Conservation (phyloP, 2,888 invertebrate species). For the Nasonovia ribisnigri region DNA sequence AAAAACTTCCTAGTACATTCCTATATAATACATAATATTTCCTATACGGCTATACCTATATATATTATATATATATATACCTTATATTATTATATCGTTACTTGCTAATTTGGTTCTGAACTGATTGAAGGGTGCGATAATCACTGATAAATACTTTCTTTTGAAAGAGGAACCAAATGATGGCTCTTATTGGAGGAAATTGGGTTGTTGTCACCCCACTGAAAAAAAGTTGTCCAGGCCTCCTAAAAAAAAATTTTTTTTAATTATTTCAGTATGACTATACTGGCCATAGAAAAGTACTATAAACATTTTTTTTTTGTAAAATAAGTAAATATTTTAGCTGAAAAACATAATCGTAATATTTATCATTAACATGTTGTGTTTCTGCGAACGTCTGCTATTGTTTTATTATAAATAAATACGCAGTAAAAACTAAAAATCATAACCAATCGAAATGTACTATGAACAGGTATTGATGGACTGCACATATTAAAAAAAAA, state of each 20-base stretch:
- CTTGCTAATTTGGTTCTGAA: background rate
- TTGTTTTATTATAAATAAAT: background rate
- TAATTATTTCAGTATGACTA: background rate
- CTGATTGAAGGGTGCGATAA: background rate
- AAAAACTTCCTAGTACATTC: background rate
- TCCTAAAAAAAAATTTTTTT: background rate
- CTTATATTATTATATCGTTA: background rate
- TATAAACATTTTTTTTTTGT: background rate
- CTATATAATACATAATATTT: background rate
- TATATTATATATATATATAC: too few species aligned
- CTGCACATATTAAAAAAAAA: background rate
- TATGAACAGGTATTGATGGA: background rate
- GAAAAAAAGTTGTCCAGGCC: background rate
- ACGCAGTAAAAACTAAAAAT: background rate
- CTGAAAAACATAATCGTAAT: background rate
- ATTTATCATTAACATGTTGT: too few species aligned
- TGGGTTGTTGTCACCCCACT: too few species aligned
- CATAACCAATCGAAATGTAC: background rate
- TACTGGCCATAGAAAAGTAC: background rate
- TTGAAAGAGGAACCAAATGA: too few species aligned
- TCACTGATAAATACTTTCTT: background rate
- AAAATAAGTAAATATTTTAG: background rate
- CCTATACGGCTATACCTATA: too few species aligned
- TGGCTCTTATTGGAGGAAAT: background rate
- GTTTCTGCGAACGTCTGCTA: background rate